A percentile compares a stretch with the other conserved stretches of the same genome.
These are phyloP conservation scores for Poecilia wingei DNA, from an alignment of 2,797 vertebrate genomes.

Conservation along the genomic window DNA sequence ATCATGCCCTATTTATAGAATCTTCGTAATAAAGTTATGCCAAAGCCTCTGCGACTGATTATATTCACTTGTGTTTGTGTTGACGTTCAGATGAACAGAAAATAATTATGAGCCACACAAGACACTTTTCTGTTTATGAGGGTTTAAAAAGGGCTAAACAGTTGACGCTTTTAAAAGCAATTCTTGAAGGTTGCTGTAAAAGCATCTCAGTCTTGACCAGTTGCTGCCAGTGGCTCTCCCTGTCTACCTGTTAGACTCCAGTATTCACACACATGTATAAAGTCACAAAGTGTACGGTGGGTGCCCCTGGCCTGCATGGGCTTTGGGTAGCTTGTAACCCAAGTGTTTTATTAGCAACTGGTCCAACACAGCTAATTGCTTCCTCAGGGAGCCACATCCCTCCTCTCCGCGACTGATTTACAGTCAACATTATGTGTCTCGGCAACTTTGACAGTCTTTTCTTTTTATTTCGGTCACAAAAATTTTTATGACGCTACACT, in stretches of 20 bases:
- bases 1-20: too few relatives aligned
- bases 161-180: background rate
- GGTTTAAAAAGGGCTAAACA: background rate
- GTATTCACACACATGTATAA: conserved; percentile 18
- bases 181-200: conserved; percentile 10
- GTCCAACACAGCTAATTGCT: conserved; percentile 82
- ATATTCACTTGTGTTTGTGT: background rate
- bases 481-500: conserved; percentile 69
- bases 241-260: conserved; percentile 44
- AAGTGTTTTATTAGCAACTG: conserved; percentile 82
- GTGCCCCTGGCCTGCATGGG: conserved; percentile 61
- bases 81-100: background rate
- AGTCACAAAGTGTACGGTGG: conserved; percentile 25
- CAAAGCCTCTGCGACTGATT: background rate
- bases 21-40: background rate
- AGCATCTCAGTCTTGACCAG: conserved; percentile 14
- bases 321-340: conserved; percentile 76
- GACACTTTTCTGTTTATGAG: background rate
- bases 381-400: conserved; percentile 81
- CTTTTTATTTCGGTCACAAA: conserved; percentile 58
- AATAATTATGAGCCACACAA: background rate
- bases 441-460: conserved; percentile 73
- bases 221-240: conserved; percentile 52
- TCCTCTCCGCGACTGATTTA: conserved; percentile 76
- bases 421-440: conserved; percentile 71